These are phyloP conservation scores for Amphiprion clarkii DNA, from an alignment of 2,797 vertebrate genomes.

Conservation along the genomic window DNA sequence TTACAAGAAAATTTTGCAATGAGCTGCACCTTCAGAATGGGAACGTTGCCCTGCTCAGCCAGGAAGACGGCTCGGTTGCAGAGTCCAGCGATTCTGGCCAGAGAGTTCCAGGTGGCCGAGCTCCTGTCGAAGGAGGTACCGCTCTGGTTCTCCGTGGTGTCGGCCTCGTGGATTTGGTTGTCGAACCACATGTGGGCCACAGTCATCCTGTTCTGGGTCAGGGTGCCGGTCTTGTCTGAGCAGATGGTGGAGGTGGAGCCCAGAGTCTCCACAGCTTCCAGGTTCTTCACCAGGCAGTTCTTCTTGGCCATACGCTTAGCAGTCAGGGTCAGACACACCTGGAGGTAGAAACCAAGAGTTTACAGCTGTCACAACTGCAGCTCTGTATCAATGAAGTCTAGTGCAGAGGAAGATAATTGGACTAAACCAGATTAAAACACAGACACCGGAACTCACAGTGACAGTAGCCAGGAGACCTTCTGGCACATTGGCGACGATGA, in stretches of 20 bases:
- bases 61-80: constrained; percentile 98
- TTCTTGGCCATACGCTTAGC: constrained; percentile 98
- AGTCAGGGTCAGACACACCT: constrained; percentile 97
- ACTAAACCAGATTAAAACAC: too few species aligned
- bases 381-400: background rate
- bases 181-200: constrained; percentile 97
- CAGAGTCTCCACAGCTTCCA: constrained; percentile 96
- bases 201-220: constrained; percentile 95
- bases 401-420: too few species aligned
- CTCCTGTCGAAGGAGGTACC: constrained; percentile 93
- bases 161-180: constrained; percentile 93
- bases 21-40: constrained; percentile 93
- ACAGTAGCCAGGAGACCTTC: constrained; percentile 96
- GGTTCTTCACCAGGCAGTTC: constrained; percentile 97
- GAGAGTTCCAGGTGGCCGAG: constrained; percentile 89
- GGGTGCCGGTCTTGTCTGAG: constrained; percentile 93
- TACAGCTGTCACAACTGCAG: too few species aligned
- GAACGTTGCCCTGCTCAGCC: constrained; percentile 90
- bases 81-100: constrained; percentile 92
- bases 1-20: background rate
- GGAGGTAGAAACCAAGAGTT: background rate
- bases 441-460: constrained; percentile 87
- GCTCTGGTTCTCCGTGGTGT: constrained; percentile 93
- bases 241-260: constrained; percentile 96
- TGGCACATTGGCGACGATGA: constrained; percentile 97